Base-by-base conservation (phyloP, 2,888 invertebrate species). In the Apotomis capreana region DNA sequence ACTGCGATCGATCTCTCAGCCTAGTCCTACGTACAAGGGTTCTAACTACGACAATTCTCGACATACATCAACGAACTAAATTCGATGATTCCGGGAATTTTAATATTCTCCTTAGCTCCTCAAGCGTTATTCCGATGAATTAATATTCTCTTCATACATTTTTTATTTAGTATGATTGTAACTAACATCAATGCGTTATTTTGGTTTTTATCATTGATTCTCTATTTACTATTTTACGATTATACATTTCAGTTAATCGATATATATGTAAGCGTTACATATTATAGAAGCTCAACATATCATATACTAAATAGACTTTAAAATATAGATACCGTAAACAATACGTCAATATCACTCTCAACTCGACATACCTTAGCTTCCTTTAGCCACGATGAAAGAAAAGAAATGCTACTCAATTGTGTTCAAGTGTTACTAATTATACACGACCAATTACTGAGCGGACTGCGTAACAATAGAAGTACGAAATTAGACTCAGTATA, bases 291-390 rank as follows among this genome's bases (percentile, higher is more conserved):
- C 61, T 61, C 26, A 37, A 13, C 9, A 49, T 6, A 13, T 58
- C n/a, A 62, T 9, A 55, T 52, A 44, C 46, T 54, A 26, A 46
- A 54, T 15, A 59, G 12, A 51, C 40, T 44, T 44, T 55, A 36
- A 54, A 54, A 26, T 46, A 49, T 15, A 69, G 3, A 57, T 62
- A 61, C 51, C 36, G 26, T 26, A 68, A 65, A 12, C n/a, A 58
- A 68, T 46, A 57, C 62, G 61, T 40, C 67, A 62, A 55, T 61
- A 67, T 46, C 71, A 62, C 55, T 71, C 51, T 57, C 51, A 80
- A 77, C 74, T 69, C 65, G 73, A 90, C 90, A 85, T 91, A 93
- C 93, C 92, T 93, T 92, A 74, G 92, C 90, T 87, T 83, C 93
- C 92, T 93, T 89, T 81, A 77, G 88, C 85, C 82, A 82, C 81